Evolutionary conservation across 1,140 invertebrate species (phyloP).

Genomic region (Scaptomyza hsui): DNA sequence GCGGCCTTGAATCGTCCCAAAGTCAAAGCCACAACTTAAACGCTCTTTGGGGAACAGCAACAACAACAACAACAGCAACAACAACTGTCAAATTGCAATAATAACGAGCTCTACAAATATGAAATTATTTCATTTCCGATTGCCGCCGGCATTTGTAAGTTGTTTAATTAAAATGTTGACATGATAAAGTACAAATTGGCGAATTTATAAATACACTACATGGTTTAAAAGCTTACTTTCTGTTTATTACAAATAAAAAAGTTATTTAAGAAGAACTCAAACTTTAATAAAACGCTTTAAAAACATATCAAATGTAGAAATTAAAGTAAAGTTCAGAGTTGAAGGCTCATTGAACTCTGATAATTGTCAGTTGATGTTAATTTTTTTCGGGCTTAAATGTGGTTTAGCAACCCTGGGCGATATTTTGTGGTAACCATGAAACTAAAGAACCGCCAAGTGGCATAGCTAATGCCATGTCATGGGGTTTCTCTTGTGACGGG

Average conservation of each 20-base stretch:
- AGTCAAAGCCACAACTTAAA: constrained; percentile 78
- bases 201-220: neutral
- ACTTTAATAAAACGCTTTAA: too few species aligned
- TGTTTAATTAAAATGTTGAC: constrained; percentile 10
- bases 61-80: constrained; percentile 23
- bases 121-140: constrained; percentile 61
- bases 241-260: too few species aligned
- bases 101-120: constrained; percentile 30
- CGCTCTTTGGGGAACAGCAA: constrained; percentile 43
- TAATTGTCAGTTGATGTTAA: constrained; percentile 5
- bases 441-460: constrained; percentile 60
- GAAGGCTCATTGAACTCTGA: constrained; percentile 1
- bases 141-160: constrained; percentile 16
- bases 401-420: constrained; percentile 14
- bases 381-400: neutral
- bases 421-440: constrained; percentile 45
- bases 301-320: neutral
- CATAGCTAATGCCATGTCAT: constrained; percentile 60
- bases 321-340: neutral
- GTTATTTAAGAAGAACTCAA: too few species aligned
- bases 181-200: neutral
- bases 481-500: constrained; percentile 56
- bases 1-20: constrained; percentile 73
- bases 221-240: neutral
- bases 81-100: neutral